Base-by-base conservation (phyloP, 2,113 vertebrate genomes). In the Chloroceryle aenea region DNA sequence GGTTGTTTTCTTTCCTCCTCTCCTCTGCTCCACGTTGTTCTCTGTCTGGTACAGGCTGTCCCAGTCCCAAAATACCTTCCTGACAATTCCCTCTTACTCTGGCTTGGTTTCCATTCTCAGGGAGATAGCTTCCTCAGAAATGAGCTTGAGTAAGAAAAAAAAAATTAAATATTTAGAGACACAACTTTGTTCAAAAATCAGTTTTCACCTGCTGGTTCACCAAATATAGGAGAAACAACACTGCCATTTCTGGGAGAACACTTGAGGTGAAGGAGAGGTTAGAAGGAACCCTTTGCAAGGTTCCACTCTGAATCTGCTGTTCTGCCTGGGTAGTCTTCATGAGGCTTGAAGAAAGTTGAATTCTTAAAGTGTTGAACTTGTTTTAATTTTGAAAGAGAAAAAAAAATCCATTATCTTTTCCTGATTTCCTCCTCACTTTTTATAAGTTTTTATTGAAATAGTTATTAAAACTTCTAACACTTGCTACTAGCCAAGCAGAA, bases 1-100 rank as follows among this genome's bases (percentile, higher is more conserved):
- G 26, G 14, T 55, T 18, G 80, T 36, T 50, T 50, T 50, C 25
- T 50, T 50, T 50, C 29, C 26, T 27, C 26, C 12, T 23, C 4
- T 68, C 42, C 52, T 55, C 32, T 0, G 0, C 47, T 26, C 32
- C 26, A 7, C 26, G 4, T 55, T 40, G 34, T 50, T 42, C 11
- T 47, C 11, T 50, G 32, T 5, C 26, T 45, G 11, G 23, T 50
- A 67, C 11, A 45, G 23, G 25, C n/a, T 82, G 9, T 45, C 40
- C 32, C 47, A 59, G 26, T 42, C 56, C 38, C 52, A 9, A 47
- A 88, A 78, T 5, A 69, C 47, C 32, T 67, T 61, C 42, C 52
- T 26, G 63, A 42, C 7, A 36, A 29, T 58, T 89, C 19, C 29
- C 11, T 55, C 34, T 71, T 0, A 0, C 22, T 42, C 30, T 18